Percentiles rank a stretch among this genome's conserved stretches.
These are phyloP conservation scores for Martes martes DNA, from an alignment of 2,113 vertebrate genomes.

Conservation along the genomic window DNA sequence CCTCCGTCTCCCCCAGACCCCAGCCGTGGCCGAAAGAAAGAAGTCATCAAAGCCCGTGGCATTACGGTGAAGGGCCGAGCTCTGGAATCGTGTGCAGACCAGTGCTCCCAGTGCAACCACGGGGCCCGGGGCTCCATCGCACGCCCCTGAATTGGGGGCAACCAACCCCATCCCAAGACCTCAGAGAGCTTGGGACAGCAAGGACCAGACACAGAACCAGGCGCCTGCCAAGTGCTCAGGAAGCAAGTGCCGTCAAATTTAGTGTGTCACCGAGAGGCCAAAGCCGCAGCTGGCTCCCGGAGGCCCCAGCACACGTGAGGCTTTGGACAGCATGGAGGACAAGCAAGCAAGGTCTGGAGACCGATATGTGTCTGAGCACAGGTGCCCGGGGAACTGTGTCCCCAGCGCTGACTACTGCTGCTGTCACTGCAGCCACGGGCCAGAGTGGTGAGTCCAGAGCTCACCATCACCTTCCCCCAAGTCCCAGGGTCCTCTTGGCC, in stretches of 20 bases:
- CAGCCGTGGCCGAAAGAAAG: neutral
- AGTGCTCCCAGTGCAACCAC: rapidly evolving
- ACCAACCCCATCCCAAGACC: neutral
- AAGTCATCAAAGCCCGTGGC: rapidly evolving
- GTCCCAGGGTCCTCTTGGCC: neutral
- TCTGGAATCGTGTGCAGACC: rapidly evolving
- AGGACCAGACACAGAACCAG: neutral
- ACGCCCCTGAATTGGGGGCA: rapidly evolving
- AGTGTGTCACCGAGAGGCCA: neutral
- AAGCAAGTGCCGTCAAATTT: too few species aligned
- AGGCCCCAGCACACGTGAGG: neutral
- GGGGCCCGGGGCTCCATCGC: neutral
- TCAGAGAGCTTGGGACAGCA: neutral
- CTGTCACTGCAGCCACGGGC: too few species aligned
- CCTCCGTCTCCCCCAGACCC: neutral
- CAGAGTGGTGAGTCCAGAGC: too few species aligned
- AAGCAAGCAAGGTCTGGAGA: rapidly evolving
- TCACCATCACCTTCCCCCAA: rapidly evolving
- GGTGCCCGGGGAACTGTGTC: neutral
- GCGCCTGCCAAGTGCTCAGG: neutral
- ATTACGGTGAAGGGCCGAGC: rapidly evolving
- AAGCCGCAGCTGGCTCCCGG: neutral
- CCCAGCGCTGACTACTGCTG: neutral
- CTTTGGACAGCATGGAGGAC: too few species aligned
- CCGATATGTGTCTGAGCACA: neutral